Evolutionary conservation across 2,797 vertebrate genomes (phyloP), one percentile per base, ranked within the genome.

Genomic region (Neolamprologus multifasciatus): DNA sequence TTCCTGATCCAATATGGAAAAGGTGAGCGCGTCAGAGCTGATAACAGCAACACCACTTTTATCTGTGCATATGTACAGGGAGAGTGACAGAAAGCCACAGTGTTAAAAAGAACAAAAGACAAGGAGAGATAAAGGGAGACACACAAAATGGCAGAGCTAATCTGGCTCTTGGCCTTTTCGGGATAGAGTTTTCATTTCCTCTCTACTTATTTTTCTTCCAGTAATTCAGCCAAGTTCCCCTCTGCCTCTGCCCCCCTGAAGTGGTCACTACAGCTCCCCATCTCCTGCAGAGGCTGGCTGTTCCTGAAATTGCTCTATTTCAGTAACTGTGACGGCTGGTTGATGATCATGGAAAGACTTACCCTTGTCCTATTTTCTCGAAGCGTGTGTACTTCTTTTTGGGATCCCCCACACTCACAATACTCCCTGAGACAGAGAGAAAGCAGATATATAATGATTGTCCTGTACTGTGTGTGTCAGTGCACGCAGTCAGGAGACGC

Each of bases 301-400:
- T 84, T 86, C 57, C 82, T 80, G 21, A 86, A 88, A 89, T 85
- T 33, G 77, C 89, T 86, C 59, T 16, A 71, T 90, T 89, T 90
- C 82, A 90, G 36, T 64, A 84, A 82, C 79, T 76, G 50, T 43
- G 80, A 64, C 6, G 26, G 71, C 45, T 31, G 71, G 19, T 82
- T 76, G 38, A 59, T 43, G 29, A 77, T 59, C 40, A 40, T 3
- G n/a, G 57, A 77, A 40, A 51, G 69, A 95, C 98, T 97, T 93
- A 99, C 98, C 98, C 98, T 96, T 99, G 98, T 91, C 98, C 96
- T 91, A 96, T 96, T 97, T 99, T 99, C 97, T 99, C 99, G 88
- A 99, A 99, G 85, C 99, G 97, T 9, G 98, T 99, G 80, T 99
- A 99, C 94, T 99, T 99, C 97, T 99, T 99, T 95, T 99, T 99